Evolutionary conservation across 53 echinoderm and acorn worm species (phyloP), one percentile per base, ranked within the genome.

Genomic region (Hippasteria phrygiana): DNA sequence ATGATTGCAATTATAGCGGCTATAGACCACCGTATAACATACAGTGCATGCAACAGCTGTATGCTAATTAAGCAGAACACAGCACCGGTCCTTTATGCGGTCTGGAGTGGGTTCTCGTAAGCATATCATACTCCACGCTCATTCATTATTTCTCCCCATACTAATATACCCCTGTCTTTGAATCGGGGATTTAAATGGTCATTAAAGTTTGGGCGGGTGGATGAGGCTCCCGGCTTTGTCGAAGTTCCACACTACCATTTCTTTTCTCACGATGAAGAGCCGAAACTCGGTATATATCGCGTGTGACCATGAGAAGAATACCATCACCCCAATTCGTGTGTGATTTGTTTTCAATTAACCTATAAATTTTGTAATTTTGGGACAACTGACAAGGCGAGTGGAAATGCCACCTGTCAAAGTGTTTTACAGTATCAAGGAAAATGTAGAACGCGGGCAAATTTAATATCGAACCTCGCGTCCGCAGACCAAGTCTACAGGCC

Each of bases 401-500:
- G n/a, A n/a, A n/a, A n/a, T n/a, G n/a, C n/a, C n/a, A n/a, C n/a
- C n/a, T n/a, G n/a, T n/a, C n/a, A n/a, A n/a, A n/a, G n/a, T n/a
- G n/a, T n/a, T n/a, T n/a, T n/a, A n/a, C n/a, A n/a, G n/a, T n/a
- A n/a, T n/a, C n/a, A n/a, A n/a, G n/a, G n/a, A n/a, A n/a, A n/a
- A 85, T 85, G 71, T 85, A 85, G 46, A 71, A 71, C 85, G 27
- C 4, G 24, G 18, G n/a, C 31, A 45, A 31, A 8, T 36, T 71
- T 34, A n/a, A 28, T n/a, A 27, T 34, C 65, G 26, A 40, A 29
- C 47, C 43, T 55, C 71, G 54, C 70, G 35, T 53, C 13, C 71
- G 22, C 51, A 70, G 70, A 85, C 70, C 70, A 85, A 70, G 70
- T 71, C 85, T 36, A 70, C n/a, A n/a, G n/a, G n/a, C n/a, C n/a